Conservation (phyloP, 2,888 invertebrate genomes). For the Protula sp. region DNA sequence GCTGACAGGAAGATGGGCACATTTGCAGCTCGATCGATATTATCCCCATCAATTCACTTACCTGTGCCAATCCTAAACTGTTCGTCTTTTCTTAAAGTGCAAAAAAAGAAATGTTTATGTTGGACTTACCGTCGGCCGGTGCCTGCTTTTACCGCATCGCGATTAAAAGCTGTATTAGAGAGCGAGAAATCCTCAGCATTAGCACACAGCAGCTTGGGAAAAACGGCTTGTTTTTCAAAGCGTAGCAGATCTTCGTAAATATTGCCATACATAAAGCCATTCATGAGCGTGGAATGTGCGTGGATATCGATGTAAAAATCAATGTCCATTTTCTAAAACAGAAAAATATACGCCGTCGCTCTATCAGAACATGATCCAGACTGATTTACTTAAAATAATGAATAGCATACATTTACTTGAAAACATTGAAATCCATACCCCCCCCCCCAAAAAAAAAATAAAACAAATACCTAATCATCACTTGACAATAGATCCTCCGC, state of each 20-base stretch:
- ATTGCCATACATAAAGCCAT: constrained; percentile 91
- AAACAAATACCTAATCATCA: no score
- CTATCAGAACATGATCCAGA: not conserved
- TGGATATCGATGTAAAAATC: constrained; percentile 95
- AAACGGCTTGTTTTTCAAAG: constrained; percentile 88
- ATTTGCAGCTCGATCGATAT: no score
- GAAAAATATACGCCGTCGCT: constrained; percentile 1
- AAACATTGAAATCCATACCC: no score
- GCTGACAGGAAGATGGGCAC: no score
- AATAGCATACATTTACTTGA: no score
- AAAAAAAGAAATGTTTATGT: no score
- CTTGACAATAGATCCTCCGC: no score
- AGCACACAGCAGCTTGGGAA: constrained; percentile 83
- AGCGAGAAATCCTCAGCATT: constrained; percentile 84
- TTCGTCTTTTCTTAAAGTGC: no score
- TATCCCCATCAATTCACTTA: no score
- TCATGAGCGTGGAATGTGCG: constrained; percentile 84
- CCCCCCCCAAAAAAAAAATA: no score
- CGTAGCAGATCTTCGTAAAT: constrained; percentile 52
- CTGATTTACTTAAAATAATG: no score
- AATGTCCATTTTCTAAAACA: constrained; percentile 63
- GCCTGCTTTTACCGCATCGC: constrained; percentile 78
- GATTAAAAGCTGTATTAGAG: constrained; percentile 85
- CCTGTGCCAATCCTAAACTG: no score
- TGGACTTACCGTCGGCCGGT: constrained; percentile 74